Evolutionary conservation across 2,888 invertebrate species (phyloP).

Genomic region (Lithophane leautieri): DNA sequence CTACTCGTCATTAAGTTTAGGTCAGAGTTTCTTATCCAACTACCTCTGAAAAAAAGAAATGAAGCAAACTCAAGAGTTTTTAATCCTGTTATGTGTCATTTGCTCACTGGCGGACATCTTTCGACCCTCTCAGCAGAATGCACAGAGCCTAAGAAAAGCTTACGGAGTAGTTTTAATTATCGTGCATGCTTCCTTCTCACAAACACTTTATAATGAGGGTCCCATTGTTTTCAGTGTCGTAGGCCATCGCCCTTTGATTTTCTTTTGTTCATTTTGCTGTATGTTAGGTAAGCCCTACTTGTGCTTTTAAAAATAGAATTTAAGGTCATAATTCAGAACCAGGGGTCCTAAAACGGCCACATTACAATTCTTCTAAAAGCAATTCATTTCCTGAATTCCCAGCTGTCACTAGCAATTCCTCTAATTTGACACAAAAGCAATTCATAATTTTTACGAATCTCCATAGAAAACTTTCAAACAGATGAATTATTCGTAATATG

Average conservation of each 20-base stretch:
- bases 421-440: too few relatives aligned
- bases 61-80: background rate
- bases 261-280: background rate
- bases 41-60: background rate
- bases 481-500: too few relatives aligned
- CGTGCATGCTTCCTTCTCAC: background rate
- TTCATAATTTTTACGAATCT: too few relatives aligned
- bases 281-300: too few relatives aligned
- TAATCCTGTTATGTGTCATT: background rate
- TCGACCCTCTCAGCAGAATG: background rate
- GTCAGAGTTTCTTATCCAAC: background rate
- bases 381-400: too few relatives aligned
- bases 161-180: background rate
- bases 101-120: background rate
- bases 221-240: constrained; percentile 1
- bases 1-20: background rate
- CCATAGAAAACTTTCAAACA: too few relatives aligned
- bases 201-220: constrained; percentile 10
- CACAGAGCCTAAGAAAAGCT: background rate
- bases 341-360: too few relatives aligned
- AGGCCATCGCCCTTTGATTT: background rate
- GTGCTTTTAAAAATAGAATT: too few relatives aligned
- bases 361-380: too few relatives aligned
- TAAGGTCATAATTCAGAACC: too few relatives aligned
- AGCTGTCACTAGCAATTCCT: too few relatives aligned